phyloP scores from a whole-genome alignment of 1,140 invertebrate genomes.

The Drosophila sp. region DNA sequence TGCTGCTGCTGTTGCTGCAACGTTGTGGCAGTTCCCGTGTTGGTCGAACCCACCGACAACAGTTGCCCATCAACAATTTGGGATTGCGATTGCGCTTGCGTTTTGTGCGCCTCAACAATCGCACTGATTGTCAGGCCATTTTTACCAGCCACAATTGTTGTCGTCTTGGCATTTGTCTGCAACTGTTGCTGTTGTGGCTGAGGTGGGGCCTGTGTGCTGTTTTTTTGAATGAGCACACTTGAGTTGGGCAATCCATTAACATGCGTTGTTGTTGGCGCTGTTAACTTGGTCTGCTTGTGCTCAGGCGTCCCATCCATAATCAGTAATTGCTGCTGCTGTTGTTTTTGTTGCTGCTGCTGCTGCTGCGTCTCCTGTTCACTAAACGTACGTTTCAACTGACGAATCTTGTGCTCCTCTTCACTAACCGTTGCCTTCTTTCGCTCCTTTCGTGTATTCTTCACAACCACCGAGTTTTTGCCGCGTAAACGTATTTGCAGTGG shows the following conservation, averaged over 20 bases:
- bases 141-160: constrained; percentile 75
- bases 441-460: constrained; percentile 92
- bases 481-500: constrained; percentile 95
- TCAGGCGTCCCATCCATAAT: constrained; percentile 41
- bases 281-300: constrained; percentile 59
- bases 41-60: constrained; percentile 87
- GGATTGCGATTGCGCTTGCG: constrained; percentile 26
- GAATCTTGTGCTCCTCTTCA: constrained; percentile 47
- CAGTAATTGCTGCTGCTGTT: constrained; percentile 41
- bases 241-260: constrained; percentile 61
- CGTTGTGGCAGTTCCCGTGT: constrained; percentile 87
- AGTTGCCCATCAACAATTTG: constrained; percentile 30
- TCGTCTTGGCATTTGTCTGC: constrained; percentile 53
- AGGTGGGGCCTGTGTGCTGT: constrained; percentile 32
- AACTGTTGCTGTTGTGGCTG: constrained; percentile 28
- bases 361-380: constrained; percentile 61
- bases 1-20: constrained; percentile 59
- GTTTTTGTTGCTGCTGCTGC: constrained; percentile 37
- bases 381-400: constrained; percentile 58
- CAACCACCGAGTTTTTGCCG: constrained; percentile 94
- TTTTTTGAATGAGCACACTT: constrained; percentile 59
- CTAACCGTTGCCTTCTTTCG: constrained; percentile 86
- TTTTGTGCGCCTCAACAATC: constrained; percentile 75
- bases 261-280: constrained; percentile 37
- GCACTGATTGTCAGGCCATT: constrained; percentile 82